phyloP scores from a whole-genome alignment of 2,888 invertebrate genomes.

The Cephus runcator region DNA sequence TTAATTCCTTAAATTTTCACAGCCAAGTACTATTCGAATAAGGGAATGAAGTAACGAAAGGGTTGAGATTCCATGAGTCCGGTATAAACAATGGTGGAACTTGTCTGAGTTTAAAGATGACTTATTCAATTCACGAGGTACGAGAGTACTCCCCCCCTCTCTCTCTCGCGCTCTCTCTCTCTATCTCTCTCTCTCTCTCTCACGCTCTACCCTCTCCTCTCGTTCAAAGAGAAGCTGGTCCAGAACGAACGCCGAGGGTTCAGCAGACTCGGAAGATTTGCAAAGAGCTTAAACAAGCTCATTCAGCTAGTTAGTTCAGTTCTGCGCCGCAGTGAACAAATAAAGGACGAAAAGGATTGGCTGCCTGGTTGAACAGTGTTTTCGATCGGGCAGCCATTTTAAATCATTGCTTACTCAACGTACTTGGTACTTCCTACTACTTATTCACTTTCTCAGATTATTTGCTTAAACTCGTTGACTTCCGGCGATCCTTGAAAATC shows the following conservation, averaged over 20 bases:
- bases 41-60: not conserved
- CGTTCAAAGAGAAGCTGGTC: not conserved
- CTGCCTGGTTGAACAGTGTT: not conserved
- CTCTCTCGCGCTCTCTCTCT: no score
- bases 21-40: not conserved
- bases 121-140: constrained; percentile 7
- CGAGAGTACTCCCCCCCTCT: not conserved
- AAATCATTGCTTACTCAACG: not conserved
- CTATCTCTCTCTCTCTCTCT: no score
- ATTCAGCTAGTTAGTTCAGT: constrained; percentile 21
- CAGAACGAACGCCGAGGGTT: not conserved
- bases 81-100: not conserved
- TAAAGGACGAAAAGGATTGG: constrained; percentile 16
- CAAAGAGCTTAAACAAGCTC: constrained; percentile 20
- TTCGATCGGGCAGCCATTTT: not conserved
- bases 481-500: not conserved
- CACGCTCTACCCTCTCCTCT: not conserved
- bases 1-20: not conserved
- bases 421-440: not conserved
- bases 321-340: constrained; percentile 11
- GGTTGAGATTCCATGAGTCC: not conserved
- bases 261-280: constrained; percentile 11
- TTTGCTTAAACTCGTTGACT: not conserved
- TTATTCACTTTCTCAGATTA: not conserved
- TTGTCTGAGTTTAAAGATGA: constrained; percentile 5